Evolutionary conservation across 2,888 invertebrate species (phyloP), one percentile per base, ranked within the genome.

Genomic region (Serripes groenlandicus): DNA sequence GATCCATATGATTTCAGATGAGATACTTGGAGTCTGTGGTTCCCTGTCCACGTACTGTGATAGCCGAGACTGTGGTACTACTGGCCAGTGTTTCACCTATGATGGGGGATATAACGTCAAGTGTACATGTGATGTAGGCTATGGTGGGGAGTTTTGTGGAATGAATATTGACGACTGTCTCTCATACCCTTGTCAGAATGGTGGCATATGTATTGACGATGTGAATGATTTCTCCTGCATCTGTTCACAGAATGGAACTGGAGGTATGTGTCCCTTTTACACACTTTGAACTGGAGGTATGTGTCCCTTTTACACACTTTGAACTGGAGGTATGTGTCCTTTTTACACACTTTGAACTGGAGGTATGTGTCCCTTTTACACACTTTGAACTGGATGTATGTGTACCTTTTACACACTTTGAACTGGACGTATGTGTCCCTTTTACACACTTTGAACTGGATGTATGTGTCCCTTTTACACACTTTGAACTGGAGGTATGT

Each of bases 61-160:
- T 69, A 30, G 49, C 26, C 69, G 60, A 1, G 66, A 75, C 34
- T 86, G 86, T 74, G 77, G 81, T n/a, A 23, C 21, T 3, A 30
- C 76, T 37, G 86, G 86, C 3, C 28, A 69, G n/a, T 86, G 86
- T 82, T 66, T 83, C 3, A 77, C 84, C 0, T 84, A 86, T 69
- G 85, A 79, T 30, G 73, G 68, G 9, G 87, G 88, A 1, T 85
- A 82, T 72, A 73, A 86, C 42, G 77, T 74, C 28, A 64, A 52
- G 49, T 91, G 91, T 81, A 56, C 34, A 15, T 90, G 90, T 78
- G 70, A 71, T 0, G 52, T 69, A 0, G 90, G 90, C 4, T 90
- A 87, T 68, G 75, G 70, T 0, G 90, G 89, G 4, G 42, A 30
- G 0, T 77, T 58, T 35, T 91, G 90, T 74, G 75, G 80, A 35